Evolutionary conservation across 1,140 invertebrate genomes (phyloP).

Genomic region (Popillia japonica): DNA sequence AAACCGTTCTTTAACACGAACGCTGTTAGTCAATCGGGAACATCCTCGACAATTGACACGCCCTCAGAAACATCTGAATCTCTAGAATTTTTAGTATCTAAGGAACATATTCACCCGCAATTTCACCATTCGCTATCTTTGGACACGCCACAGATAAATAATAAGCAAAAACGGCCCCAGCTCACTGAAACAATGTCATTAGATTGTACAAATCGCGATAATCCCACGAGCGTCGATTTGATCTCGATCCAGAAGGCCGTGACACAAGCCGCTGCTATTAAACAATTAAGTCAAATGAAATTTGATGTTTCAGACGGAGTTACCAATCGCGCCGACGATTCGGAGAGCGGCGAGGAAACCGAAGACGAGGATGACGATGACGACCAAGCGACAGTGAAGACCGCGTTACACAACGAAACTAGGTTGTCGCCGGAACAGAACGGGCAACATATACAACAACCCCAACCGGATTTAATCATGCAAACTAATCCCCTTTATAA

Average conservation of each 20-base stretch:
- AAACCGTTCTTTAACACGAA: conserved; percentile 59
- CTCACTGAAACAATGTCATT: conserved; percentile 33
- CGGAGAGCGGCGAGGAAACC: conserved; percentile 41
- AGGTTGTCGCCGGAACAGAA: conserved; percentile 1
- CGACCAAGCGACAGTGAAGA: conserved; percentile 36
- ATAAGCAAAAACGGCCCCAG: neutral
- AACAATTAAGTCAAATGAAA: conserved; percentile 35
- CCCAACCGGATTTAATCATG: conserved; percentile 44
- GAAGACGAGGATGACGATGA: conserved; percentile 27
- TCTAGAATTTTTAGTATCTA: conserved; percentile 43
- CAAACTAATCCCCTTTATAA: conserved; percentile 50
- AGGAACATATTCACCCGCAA: neutral
- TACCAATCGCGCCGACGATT: neutral
- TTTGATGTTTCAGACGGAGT: conserved; percentile 24
- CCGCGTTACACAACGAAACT: conserved; percentile 20
- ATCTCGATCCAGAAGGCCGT: conserved; percentile 47
- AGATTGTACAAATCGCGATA: conserved; percentile 35
- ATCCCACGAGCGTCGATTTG: conserved; percentile 37
- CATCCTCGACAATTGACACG: conserved; percentile 54
- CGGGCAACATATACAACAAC: no score
- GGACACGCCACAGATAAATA: neutral
- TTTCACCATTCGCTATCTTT: conserved; percentile 11
- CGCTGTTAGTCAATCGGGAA: conserved; percentile 35
- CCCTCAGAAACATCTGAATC: conserved; percentile 52
- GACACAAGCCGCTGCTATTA: conserved; percentile 45